These are phyloP conservation scores for Chloropsis cyanopogon DNA, from an alignment of 2,113 vertebrate genomes.

Conservation along the genomic window DNA sequence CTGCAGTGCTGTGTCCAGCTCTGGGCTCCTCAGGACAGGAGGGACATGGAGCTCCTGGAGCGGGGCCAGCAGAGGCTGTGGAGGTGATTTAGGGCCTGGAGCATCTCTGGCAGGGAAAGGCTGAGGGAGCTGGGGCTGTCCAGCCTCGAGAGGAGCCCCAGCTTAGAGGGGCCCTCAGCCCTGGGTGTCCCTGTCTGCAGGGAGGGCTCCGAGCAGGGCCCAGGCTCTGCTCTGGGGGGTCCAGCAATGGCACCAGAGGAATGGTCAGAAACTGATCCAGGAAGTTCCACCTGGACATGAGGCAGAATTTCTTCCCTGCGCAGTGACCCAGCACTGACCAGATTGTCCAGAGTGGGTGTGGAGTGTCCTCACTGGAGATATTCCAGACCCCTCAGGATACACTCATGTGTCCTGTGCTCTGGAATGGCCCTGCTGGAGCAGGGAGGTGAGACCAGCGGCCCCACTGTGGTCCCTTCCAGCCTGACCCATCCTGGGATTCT, in stretches of 20 bases:
- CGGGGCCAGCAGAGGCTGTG: fast-evolving
- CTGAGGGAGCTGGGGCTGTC: neutral
- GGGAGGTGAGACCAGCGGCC: neutral
- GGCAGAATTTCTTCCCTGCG: neutral
- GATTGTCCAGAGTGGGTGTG: neutral
- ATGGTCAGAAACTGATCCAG: neutral
- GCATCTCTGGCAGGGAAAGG: neutral
- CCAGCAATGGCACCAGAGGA: neutral
- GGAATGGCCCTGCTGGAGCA: neutral
- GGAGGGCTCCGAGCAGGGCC: neutral
- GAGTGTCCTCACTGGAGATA: neutral
- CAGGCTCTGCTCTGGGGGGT: neutral
- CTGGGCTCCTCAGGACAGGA: neutral
- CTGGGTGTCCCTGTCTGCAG: neutral
- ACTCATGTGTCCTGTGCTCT: neutral
- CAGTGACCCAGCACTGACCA: neutral
- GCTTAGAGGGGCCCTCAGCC: neutral
- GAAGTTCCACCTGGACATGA: neutral
- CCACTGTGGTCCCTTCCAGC: neutral
- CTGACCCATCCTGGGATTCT: neutral
- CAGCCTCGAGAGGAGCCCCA: neutral
- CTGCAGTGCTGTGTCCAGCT: neutral
- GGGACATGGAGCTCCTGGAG: neutral
- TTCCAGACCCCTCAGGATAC: fast-evolving
- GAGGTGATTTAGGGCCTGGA: neutral